A percentile compares a stretch with the other conserved stretches of the same genome.
Evolutionary conservation across 1,140 invertebrate species (phyloP).

Genomic region (Hypothenemus hampei): DNA sequence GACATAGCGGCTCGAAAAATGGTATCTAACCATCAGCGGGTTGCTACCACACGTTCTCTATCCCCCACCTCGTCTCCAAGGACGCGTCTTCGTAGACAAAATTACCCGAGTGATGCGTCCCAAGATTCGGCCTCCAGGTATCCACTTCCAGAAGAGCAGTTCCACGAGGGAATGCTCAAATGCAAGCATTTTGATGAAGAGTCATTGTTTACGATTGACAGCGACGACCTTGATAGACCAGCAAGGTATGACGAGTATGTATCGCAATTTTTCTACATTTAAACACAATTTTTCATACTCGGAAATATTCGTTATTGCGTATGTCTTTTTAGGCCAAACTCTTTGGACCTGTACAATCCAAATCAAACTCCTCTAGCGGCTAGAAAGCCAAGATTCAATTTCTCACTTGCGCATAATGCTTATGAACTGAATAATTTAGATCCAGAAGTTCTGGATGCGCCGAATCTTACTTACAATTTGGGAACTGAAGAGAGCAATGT

Average conservation of each 20-base stretch:
- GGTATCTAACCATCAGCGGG: slow-evolving; percentile 49
- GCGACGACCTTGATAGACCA: slow-evolving; percentile 39
- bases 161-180: slow-evolving; percentile 43
- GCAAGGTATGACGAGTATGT: slow-evolving; percentile 29
- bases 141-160: slow-evolving; percentile 35
- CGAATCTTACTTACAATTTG: slow-evolving; percentile 47
- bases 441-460: slow-evolving; percentile 55
- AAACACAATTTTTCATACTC: background rate
- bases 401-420: slow-evolving; percentile 55
- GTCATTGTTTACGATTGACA: slow-evolving; percentile 38
- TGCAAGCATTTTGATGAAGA: slow-evolving; percentile 40
- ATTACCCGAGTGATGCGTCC: slow-evolving; percentile 43
- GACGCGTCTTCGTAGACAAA: slow-evolving; percentile 47
- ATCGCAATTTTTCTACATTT: too few relatives aligned
- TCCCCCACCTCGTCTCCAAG: slow-evolving; percentile 59
- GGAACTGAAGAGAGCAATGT: slow-evolving; percentile 34
- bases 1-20: slow-evolving; percentile 71
- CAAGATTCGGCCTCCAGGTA: slow-evolving; percentile 30
- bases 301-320: background rate
- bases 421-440: slow-evolving; percentile 59
- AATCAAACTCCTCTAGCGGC: slow-evolving; percentile 42
- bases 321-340: slow-evolving; percentile 45
- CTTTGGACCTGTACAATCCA: slow-evolving; percentile 50
- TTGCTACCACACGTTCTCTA: slow-evolving; percentile 50
- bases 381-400: slow-evolving; percentile 52